Conservation (phyloP, 30 jellyfish, hydroid and myxozoan genomes). For the Cassiopea andromeda region DNA sequence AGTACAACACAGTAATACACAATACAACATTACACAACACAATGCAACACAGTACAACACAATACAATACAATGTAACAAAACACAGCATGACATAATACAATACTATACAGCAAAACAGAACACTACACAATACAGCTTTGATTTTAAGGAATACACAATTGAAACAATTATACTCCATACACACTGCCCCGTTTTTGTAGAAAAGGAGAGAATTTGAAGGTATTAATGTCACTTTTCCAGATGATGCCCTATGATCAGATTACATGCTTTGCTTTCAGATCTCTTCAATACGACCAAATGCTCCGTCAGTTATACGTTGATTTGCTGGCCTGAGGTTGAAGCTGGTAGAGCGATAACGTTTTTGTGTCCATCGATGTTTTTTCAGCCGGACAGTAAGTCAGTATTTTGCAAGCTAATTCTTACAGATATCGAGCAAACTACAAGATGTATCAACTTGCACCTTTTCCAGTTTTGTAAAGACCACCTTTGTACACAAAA, state of each 20-base stretch:
- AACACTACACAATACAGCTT: background rate
- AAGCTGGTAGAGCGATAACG: slow-evolving; percentile 27
- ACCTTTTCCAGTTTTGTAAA: too few relatives aligned
- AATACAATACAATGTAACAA: too few relatives aligned
- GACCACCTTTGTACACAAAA: too few relatives aligned
- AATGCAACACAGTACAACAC: too few relatives aligned
- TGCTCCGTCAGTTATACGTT: slow-evolving; percentile 39
- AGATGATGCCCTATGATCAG: too few relatives aligned
- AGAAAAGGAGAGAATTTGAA: too few relatives aligned
- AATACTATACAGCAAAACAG: too few relatives aligned
- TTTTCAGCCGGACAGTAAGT: slow-evolving; percentile 48
- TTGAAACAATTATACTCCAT: background rate
- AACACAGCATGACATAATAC: too few relatives aligned
- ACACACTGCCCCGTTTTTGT: too few relatives aligned
- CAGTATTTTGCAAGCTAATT: background rate
- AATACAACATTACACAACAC: too few relatives aligned
- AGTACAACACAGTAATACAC: too few relatives aligned
- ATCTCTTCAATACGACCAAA: slow-evolving; percentile 20
- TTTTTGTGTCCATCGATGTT: slow-evolving; percentile 47
- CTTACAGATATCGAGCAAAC: background rate
- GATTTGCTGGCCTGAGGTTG: slow-evolving; percentile 54
- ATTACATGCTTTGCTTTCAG: background rate
- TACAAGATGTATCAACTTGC: background rate
- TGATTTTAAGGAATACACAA: background rate
- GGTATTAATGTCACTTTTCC: too few relatives aligned